Evolutionary conservation across 2,888 invertebrate species (phyloP).

Genomic region (Chrysina gloriosa): DNA sequence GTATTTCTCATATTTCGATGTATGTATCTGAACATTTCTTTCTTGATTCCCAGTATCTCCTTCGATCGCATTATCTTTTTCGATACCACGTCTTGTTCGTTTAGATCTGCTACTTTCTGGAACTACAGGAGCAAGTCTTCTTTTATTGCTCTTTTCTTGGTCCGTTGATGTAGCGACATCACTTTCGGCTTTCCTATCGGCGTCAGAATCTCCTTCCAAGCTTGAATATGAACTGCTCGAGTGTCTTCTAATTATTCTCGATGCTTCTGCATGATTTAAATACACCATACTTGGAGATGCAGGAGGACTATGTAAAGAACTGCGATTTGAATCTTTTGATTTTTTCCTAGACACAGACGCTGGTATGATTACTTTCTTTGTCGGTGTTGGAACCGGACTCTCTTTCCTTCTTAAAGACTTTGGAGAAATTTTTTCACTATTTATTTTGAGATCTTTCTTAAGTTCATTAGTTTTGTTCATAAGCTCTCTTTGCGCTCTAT

Average conservation of each 20-base stretch:
- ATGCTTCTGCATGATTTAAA: conserved; percentile 74
- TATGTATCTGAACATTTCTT: no score
- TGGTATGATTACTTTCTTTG: conserved; percentile 43
- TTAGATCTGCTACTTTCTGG: conserved; percentile 39
- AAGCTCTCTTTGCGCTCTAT: conserved; percentile 59
- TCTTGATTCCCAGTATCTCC: conserved; percentile 53
- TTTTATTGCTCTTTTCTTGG: conserved; percentile 30
- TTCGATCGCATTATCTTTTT: conserved; percentile 43
- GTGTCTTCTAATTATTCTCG: conserved; percentile 83
- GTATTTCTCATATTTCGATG: conserved; percentile 53
- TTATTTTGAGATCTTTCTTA: conserved; percentile 60
- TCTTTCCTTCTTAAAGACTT: conserved; percentile 66
- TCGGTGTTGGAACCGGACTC: conserved; percentile 54
- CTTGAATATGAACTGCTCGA: conserved; percentile 85
- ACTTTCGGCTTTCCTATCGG: conserved; percentile 11
- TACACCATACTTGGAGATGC: conserved; percentile 73
- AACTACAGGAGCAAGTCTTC: conserved; percentile 41
- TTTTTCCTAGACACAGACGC: conserved; percentile 57
- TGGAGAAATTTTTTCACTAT: conserved; percentile 57
- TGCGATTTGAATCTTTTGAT: conserved; percentile 62
- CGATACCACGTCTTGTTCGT: conserved; percentile 33
- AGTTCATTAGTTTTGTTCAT: conserved; percentile 61
- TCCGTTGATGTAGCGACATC: neutral
- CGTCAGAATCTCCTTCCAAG: conserved; percentile 49
- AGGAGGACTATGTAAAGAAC: conserved; percentile 64